These are phyloP conservation scores for Acrocephalus scirpaceus DNA, from an alignment of 2,797 vertebrate species.

Conservation along the genomic window DNA sequence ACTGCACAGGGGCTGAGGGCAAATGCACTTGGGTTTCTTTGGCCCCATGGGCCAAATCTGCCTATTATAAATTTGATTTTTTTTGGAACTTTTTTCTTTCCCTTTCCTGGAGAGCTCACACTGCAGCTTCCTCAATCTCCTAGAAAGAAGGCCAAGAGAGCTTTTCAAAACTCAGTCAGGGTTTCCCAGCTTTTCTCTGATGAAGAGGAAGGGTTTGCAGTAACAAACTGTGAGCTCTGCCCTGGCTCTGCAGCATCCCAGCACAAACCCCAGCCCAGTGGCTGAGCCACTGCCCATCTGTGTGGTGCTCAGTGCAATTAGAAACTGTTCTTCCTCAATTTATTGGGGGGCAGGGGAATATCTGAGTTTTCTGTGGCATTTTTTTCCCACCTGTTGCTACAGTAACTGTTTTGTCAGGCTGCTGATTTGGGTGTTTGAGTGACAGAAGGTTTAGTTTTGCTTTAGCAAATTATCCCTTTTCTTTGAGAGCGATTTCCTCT, in stretches of 20 bases:
- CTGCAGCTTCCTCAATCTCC: not conserved
- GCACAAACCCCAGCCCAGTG: rapidly evolving
- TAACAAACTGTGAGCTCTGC: not conserved
- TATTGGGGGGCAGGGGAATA: rapidly evolving
- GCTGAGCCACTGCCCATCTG: rapidly evolving
- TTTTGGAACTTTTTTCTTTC: not conserved
- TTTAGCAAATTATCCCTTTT: not conserved
- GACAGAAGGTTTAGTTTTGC: slow-evolving; percentile 11
- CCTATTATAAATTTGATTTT: not conserved
- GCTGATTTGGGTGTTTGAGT: not conserved
- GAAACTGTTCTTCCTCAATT: not conserved
- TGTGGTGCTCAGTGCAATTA: not conserved
- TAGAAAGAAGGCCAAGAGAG: not conserved
- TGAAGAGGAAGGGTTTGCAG: not conserved
- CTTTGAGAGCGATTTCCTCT: not conserved
- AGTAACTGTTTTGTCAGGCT: not conserved
- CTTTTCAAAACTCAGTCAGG: not conserved
- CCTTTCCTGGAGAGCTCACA: not conserved
- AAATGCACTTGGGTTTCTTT: rapidly evolving
- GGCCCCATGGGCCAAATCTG: rapidly evolving
- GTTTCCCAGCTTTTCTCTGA: not conserved
- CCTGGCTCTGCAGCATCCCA: not conserved
- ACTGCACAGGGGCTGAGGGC: not conserved
- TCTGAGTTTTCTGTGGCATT: not conserved
- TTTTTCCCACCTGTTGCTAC: not conserved